Conservation (phyloP, 2,113 vertebrate genomes). For the Marmota monax region DNA sequence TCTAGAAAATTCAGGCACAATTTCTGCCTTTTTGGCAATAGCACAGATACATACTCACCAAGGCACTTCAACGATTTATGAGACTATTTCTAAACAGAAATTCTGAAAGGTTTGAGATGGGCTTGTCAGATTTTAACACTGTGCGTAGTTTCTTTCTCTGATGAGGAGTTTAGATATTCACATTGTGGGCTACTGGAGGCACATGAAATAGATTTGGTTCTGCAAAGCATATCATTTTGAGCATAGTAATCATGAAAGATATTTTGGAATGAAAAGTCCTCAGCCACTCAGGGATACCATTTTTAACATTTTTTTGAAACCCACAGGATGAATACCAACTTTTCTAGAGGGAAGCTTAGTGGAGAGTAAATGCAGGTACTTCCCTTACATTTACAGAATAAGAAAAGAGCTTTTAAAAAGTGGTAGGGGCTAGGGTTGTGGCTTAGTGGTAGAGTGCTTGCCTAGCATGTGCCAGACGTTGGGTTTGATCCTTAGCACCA, state of each 20-base stretch:
- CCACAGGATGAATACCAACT: not conserved
- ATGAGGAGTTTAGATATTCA: not conserved
- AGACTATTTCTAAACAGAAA: slow-evolving; percentile 59
- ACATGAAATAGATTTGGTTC: not conserved
- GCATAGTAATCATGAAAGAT: slow-evolving; percentile 22
- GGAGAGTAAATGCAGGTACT: not conserved
- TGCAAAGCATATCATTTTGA: slow-evolving; percentile 25
- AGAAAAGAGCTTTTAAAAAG: not conserved
- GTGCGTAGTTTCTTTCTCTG: not conserved
- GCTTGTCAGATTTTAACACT: slow-evolving; percentile 48
- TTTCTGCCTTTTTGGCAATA: slow-evolving; percentile 3
- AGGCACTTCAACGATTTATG: not conserved
- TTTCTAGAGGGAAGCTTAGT: slow-evolving; percentile 22
- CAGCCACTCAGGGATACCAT: not conserved
- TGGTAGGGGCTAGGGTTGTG: not conserved
- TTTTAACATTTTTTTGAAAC: slow-evolving; percentile 56
- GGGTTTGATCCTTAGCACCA: no score
- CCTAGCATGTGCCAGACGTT: no score
- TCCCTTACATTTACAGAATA: not conserved
- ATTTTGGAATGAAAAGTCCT: slow-evolving; percentile 62
- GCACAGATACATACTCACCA: not conserved
- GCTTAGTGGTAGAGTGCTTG: no score
- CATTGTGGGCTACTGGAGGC: not conserved
- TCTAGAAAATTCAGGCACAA: slow-evolving; percentile 1
- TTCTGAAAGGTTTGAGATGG: slow-evolving; percentile 28